A percentile compares a stretch with the other conserved stretches of the same genome.
phyloP scores from a whole-genome alignment of 2,113 vertebrate genomes.

The Melanerpes aurifrons region DNA sequence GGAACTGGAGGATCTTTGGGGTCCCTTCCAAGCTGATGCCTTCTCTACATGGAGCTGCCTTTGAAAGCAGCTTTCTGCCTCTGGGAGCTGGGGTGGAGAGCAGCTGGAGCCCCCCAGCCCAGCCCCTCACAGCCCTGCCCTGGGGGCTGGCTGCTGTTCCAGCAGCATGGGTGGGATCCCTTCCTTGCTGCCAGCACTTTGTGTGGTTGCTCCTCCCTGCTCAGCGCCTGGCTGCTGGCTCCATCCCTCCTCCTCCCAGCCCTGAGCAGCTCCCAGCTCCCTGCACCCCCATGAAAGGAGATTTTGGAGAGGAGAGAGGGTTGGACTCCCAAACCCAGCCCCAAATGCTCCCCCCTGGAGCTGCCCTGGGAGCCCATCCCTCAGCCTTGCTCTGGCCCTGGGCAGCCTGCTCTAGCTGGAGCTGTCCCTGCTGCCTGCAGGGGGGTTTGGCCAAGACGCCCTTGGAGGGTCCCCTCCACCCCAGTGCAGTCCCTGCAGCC shows the following conservation, averaged over 20 bases:
- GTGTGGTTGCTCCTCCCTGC: fast-evolving
- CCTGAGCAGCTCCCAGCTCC: background rate
- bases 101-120: fast-evolving
- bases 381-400: no score
- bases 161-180: background rate
- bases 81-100: background rate
- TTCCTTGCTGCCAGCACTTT: background rate
- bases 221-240: background rate
- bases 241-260: fast-evolving
- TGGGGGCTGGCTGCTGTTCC: background rate
- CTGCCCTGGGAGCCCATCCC: background rate
- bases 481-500: background rate
- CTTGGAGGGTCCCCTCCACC: no score
- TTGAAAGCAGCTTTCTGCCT: background rate
- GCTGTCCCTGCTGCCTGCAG: no score
- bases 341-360: background rate
- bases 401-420: no score
- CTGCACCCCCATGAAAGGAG: no score
- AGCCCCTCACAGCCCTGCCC: background rate
- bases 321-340: no score
- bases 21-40: no score
- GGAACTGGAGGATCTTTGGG: no score
- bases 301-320: no score
- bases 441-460: no score
- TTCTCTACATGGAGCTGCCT: background rate